Conservation (phyloP, 2,888 invertebrate genomes). For the Pyrrhia umbra region DNA sequence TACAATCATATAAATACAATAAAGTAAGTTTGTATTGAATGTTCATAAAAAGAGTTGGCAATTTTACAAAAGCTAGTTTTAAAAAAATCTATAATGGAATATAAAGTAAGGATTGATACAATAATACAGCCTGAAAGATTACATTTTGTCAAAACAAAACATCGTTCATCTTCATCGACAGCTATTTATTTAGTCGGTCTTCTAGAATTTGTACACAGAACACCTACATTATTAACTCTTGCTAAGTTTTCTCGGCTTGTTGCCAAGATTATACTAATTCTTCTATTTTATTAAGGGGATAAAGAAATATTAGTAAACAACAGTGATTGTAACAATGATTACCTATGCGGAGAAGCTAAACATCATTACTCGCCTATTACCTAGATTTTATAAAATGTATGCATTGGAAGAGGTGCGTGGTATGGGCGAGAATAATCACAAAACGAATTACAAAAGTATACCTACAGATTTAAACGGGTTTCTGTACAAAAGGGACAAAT, state of each 20-base stretch:
- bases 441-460: conserved; percentile 5
- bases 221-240: conserved; percentile 5
- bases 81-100: neutral
- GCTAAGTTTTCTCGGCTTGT: neutral
- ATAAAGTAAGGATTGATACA: neutral
- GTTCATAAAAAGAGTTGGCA: no score
- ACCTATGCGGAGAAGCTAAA: no score
- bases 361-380: no score
- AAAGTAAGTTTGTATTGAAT: no score
- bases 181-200: neutral
- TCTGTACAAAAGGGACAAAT: conserved; percentile 26
- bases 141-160: neutral
- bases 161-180: neutral
- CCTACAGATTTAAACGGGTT: conserved; percentile 40
- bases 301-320: neutral
- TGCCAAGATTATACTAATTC: conserved; percentile 16
- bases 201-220: no score
- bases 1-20: no score
- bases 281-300: neutral
- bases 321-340: neutral
- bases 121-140: neutral
- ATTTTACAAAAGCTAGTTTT: no score
- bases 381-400: no score
- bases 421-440: neutral
- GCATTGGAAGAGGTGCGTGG: no score